Conservation (phyloP, 2,888 invertebrate genomes). For the Himalopsyche tibetana region DNA sequence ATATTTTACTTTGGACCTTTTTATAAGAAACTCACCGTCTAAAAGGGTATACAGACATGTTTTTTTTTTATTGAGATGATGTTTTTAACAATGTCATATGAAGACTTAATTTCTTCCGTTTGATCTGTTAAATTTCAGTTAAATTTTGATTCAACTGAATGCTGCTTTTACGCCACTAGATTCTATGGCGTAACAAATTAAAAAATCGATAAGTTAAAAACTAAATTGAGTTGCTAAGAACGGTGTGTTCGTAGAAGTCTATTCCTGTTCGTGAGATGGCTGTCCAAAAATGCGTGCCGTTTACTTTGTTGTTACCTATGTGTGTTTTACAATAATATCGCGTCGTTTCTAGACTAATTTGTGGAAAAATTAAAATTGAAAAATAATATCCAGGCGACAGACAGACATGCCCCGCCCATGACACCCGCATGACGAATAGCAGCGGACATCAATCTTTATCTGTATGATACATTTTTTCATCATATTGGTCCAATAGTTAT, state of each 20-base stretch:
- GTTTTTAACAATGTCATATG: no score
- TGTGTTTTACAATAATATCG: constrained; percentile 16
- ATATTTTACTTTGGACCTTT: no score
- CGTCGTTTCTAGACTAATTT: neutral
- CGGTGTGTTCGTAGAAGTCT: constrained; percentile 1
- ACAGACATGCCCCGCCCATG: neutral
- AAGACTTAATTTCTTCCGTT: no score
- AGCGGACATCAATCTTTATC: neutral
- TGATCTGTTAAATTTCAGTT: no score
- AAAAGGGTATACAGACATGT: no score
- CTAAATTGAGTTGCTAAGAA: constrained; percentile 7
- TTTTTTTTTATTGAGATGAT: no score
- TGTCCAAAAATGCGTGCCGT: constrained; percentile 19
- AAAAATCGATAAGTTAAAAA: constrained; percentile 11
- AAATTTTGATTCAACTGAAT: no score
- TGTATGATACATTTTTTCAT: no score
- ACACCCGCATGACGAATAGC: neutral
- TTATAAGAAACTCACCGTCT: no score
- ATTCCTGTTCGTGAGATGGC: constrained; percentile 10
- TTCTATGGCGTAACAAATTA: constrained; percentile 1
- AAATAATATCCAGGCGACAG: neutral
- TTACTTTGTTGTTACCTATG: neutral
- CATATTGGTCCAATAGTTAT: no score
- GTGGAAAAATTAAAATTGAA: constrained; percentile 34
- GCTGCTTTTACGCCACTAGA: neutral